Percentiles rank a stretch among this genome's conserved stretches.
Evolutionary conservation across 2,888 invertebrate species (phyloP).

Genomic region (Pediacus dermestoides): DNA sequence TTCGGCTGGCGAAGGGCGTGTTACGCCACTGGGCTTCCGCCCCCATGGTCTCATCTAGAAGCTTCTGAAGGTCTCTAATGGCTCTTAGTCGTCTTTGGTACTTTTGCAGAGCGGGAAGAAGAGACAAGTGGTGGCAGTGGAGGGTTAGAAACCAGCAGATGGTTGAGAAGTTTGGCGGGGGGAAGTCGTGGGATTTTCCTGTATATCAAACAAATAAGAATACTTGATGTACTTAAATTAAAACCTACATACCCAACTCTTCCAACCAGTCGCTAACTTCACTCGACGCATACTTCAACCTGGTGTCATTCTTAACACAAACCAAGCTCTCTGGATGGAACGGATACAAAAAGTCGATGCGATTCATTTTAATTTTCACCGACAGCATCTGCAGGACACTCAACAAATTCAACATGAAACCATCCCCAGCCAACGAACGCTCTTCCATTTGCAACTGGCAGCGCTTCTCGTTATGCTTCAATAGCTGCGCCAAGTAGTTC

Average conservation of each 20-base stretch:
- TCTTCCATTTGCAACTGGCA: slow-evolving; percentile 90
- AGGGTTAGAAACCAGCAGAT: slow-evolving; percentile 96
- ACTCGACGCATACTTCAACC: slow-evolving; percentile 77
- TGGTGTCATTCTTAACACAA: slow-evolving; percentile 71
- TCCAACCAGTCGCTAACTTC: slow-evolving; percentile 77
- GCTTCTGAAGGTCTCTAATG: slow-evolving; percentile 81
- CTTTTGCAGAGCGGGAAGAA: slow-evolving; percentile 85
- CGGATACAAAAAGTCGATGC: slow-evolving; percentile 84
- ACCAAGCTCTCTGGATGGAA: slow-evolving; percentile 76
- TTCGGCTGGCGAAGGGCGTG: slow-evolving; percentile 70
- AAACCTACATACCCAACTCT: slow-evolving; percentile 55
- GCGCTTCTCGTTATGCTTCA: slow-evolving; percentile 80
- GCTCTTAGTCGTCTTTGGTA: slow-evolving; percentile 72
- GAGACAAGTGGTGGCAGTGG: slow-evolving; percentile 88
- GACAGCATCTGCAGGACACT: slow-evolving; percentile 88
- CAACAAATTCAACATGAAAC: slow-evolving; percentile 92
- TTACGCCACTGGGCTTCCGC: slow-evolving; percentile 81
- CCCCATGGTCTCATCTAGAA: slow-evolving; percentile 78
- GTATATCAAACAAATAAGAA: slow-evolving; percentile 20
- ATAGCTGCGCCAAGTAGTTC: slow-evolving; percentile 71
- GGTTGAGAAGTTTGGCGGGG: slow-evolving; percentile 87
- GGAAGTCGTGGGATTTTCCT: slow-evolving; percentile 62
- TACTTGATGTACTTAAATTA: neutral
- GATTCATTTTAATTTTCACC: slow-evolving; percentile 84
- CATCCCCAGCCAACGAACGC: slow-evolving; percentile 83